phyloP scores from a whole-genome alignment of 64 coral and sea anemone genomes.

The Montipora cactus region DNA sequence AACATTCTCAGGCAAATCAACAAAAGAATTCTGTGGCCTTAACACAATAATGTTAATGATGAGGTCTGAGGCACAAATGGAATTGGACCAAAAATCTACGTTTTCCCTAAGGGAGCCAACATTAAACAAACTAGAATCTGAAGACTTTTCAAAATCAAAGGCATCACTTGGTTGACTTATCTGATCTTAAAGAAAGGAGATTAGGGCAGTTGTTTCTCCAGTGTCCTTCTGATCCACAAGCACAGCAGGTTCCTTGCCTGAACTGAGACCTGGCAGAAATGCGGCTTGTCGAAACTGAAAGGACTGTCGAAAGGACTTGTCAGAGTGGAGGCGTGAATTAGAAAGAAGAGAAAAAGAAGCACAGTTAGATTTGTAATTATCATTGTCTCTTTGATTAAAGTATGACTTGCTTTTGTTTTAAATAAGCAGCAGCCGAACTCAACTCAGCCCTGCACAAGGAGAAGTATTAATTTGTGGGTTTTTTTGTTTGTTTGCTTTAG shows the following conservation, averaged over 20 bases:
- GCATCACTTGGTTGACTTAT: constrained; percentile 64
- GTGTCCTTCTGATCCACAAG: constrained; percentile 48
- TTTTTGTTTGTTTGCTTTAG: too few species aligned
- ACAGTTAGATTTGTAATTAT: too few species aligned
- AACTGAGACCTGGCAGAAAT: constrained; percentile 3
- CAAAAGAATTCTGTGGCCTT: constrained; percentile 75
- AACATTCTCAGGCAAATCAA: constrained; percentile 44
- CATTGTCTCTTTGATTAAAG: too few species aligned
- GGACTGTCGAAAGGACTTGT: neutral
- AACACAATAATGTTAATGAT: constrained; percentile 55
- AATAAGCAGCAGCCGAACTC: too few species aligned
- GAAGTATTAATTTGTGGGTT: too few species aligned
- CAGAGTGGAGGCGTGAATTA: too few species aligned
- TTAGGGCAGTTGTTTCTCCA: constrained; percentile 57
- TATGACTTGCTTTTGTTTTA: too few species aligned
- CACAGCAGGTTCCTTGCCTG: constrained; percentile 25
- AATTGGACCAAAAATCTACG: constrained; percentile 65
- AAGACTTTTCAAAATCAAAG: constrained; percentile 62
- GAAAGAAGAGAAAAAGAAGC: too few species aligned
- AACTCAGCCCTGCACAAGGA: too few species aligned
- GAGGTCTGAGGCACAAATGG: constrained; percentile 33
- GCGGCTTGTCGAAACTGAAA: constrained; percentile 29
- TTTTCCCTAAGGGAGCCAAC: constrained; percentile 53
- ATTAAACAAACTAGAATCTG: constrained; percentile 41
- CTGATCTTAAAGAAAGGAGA: constrained; percentile 49